Evolutionary conservation across 2,888 invertebrate genomes (phyloP).

Genomic region (Hybos culiciformis): DNA sequence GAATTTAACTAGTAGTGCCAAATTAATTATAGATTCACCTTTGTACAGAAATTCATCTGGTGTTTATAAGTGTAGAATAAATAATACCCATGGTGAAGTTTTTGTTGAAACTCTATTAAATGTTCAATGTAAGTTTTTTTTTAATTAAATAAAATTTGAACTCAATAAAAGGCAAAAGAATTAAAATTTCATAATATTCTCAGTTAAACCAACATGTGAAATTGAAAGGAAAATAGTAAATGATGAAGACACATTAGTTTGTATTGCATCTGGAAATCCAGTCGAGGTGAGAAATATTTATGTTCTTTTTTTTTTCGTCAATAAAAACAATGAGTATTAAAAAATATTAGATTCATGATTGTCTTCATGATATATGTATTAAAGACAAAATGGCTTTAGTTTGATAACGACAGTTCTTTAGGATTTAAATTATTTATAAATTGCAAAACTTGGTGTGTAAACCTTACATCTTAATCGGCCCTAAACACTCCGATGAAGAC

Average conservation of each 20-base stretch:
- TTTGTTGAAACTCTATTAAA: constrained; percentile 56
- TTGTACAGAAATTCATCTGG: constrained; percentile 60
- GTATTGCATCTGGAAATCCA: constrained; percentile 72
- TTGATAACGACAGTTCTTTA: too few species aligned
- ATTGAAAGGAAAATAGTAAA: constrained; percentile 59
- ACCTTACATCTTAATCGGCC: too few species aligned
- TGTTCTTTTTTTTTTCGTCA: constrained; percentile 38
- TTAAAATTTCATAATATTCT: constrained; percentile 8
- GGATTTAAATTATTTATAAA: too few species aligned
- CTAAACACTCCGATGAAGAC: too few species aligned
- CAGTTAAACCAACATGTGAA: constrained; percentile 74
- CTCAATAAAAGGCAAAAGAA: constrained; percentile 9
- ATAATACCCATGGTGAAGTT: constrained; percentile 64
- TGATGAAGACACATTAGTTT: constrained; percentile 63
- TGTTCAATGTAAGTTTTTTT: constrained; percentile 60
- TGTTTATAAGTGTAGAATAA: constrained; percentile 63
- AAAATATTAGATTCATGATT: background rate
- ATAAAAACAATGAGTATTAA: constrained; percentile 47
- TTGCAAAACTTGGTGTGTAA: too few species aligned
- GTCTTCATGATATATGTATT: background rate
- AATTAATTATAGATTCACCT: constrained; percentile 49
- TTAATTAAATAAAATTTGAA: constrained; percentile 2
- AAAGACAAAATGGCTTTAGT: too few species aligned
- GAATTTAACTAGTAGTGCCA: constrained; percentile 28
- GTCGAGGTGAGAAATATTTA: constrained; percentile 28